Conservation (phyloP, 1,140 invertebrate species). For the Drosophila athabasca region DNA sequence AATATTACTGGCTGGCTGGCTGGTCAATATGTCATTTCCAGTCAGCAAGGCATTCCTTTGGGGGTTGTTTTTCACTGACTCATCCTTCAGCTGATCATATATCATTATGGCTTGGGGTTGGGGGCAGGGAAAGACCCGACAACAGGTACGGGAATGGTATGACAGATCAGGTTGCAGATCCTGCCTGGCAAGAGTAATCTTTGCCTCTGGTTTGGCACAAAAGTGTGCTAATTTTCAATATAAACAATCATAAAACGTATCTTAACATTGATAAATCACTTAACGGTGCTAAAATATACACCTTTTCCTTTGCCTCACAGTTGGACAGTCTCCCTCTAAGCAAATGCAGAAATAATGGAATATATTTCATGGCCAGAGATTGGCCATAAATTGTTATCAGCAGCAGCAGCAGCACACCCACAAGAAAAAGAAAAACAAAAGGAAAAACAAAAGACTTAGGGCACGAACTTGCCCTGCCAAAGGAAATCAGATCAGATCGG, state of each 20-base stretch:
- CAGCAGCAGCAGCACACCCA: slow-evolving; percentile 4
- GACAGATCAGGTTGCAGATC: not conserved
- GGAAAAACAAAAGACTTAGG: slow-evolving; percentile 75
- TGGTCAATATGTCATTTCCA: slow-evolving; percentile 32
- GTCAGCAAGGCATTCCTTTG: slow-evolving; percentile 34
- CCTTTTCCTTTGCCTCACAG: no score
- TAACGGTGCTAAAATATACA: no score
- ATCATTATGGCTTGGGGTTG: slow-evolving; percentile 1
- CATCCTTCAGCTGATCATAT: slow-evolving; percentile 1
- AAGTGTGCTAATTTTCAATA: no score
- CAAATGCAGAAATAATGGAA: no score
- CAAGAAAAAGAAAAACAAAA: not conserved
- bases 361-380: slow-evolving; percentile 43
- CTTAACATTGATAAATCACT: no score
- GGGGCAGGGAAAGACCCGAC: slow-evolving; percentile 9
- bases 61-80: slow-evolving; percentile 35
- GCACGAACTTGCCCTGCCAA: slow-evolving; percentile 65
- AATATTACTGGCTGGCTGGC: not conserved
- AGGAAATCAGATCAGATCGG: slow-evolving; percentile 11
- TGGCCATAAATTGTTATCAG: slow-evolving; percentile 50
- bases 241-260: no score
- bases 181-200: slow-evolving; percentile 13
- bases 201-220: not conserved
- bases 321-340: no score
- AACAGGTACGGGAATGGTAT: slow-evolving; percentile 1